A percentile compares a stretch with the other conserved stretches of the same genome.
These are phyloP conservation scores for Monochamus alternatus DNA, from an alignment of 2,888 invertebrate genomes.

Conservation along the genomic window DNA sequence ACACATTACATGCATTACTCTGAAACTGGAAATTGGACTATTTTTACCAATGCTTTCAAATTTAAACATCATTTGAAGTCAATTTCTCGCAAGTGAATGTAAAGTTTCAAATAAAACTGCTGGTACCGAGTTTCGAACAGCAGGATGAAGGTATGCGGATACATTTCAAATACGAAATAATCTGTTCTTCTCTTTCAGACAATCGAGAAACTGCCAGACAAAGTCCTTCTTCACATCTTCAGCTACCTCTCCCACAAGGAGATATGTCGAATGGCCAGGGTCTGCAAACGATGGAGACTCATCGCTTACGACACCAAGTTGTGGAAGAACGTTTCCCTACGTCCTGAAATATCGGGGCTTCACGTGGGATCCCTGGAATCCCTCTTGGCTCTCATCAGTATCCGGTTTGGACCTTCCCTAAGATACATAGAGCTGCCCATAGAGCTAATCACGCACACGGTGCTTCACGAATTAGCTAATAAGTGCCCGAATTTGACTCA, in stretches of 20 bases:
- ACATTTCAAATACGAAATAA: not conserved
- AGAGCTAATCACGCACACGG: slow-evolving; percentile 96
- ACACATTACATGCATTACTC: too few species aligned
- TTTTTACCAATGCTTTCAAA: too few species aligned
- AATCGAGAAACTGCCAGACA: slow-evolving; percentile 97
- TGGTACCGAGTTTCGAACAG: not conserved
- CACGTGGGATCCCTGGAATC: slow-evolving; percentile 93
- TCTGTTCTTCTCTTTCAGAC: slow-evolving; percentile 77
- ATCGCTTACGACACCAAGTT: slow-evolving; percentile 95
- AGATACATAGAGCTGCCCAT: slow-evolving; percentile 96
- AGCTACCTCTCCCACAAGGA: slow-evolving; percentile 94
- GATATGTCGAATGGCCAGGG: slow-evolving; percentile 93
- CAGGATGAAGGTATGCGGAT: too few species aligned
- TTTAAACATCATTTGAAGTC: too few species aligned
- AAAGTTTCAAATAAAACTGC: too few species aligned
- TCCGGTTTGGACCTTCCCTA: slow-evolving; percentile 86
- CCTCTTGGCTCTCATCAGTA: slow-evolving; percentile 88
- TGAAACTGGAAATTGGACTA: too few species aligned
- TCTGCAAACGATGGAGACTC: slow-evolving; percentile 96
- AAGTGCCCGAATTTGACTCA: slow-evolving; percentile 97
- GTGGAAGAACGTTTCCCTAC: slow-evolving; percentile 96
- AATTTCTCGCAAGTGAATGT: too few species aligned
- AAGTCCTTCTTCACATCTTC: slow-evolving; percentile 94
- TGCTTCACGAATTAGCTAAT: slow-evolving; percentile 95
- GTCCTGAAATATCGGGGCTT: slow-evolving; percentile 96